Evolutionary conservation across 2,888 invertebrate species (phyloP).

Genomic region (Villa cingulata): DNA sequence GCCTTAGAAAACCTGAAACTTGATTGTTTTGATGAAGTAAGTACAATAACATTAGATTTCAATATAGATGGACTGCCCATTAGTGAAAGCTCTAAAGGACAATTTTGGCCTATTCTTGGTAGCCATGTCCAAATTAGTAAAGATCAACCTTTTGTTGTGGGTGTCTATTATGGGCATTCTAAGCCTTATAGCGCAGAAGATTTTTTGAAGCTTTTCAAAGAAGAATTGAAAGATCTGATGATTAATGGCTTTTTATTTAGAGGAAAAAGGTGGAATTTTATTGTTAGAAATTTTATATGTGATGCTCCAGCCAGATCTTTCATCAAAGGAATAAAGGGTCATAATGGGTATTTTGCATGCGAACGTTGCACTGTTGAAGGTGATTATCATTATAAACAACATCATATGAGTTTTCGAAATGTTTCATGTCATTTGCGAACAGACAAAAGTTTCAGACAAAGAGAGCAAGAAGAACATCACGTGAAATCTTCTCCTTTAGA

Average conservation of each 20-base stretch:
- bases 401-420: neutral
- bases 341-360: constrained; percentile 4
- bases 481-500: neutral
- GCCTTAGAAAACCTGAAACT: neutral
- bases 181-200: neutral
- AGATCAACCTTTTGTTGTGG: neutral
- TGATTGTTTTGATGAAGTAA: neutral
- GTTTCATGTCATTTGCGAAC: neutral
- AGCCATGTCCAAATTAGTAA: neutral
- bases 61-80: constrained; percentile 5
- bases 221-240: neutral
- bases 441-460: neutral
- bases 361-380: constrained; percentile 4
- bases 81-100: constrained; percentile 1
- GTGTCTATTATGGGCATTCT: constrained; percentile 1
- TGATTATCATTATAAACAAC: neutral
- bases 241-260: neutral
- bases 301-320: constrained; percentile 2
- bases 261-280: neutral
- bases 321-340: constrained; percentile 2
- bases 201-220: neutral
- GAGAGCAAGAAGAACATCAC: constrained; percentile 2
- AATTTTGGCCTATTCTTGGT: constrained; percentile 6
- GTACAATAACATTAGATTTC: neutral
- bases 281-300: constrained; percentile 1